A percentile compares a stretch with the other conserved stretches of the same genome.
phyloP scores from a whole-genome alignment of 2,888 invertebrate genomes.

The Creontiades dilutus region DNA sequence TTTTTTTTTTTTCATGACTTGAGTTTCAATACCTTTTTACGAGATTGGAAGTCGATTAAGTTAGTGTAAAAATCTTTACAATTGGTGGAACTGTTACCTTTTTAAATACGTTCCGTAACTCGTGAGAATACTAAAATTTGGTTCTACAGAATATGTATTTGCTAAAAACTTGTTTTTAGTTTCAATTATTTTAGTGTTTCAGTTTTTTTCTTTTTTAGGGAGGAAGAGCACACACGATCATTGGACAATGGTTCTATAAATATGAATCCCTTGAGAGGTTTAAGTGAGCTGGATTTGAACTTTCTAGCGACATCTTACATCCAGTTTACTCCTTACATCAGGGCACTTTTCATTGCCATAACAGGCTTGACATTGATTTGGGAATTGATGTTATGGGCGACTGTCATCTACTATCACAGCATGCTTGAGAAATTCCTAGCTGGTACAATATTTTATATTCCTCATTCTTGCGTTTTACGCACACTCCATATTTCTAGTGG shows the following conservation, averaged over 20 bases:
- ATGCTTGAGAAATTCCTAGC: constrained; percentile 97
- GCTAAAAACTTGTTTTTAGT: no score
- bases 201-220: constrained; percentile 78
- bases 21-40: no score
- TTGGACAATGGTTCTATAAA: constrained; percentile 80
- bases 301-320: constrained; percentile 86
- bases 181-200: no score
- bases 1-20: no score
- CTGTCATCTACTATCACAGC: constrained; percentile 96
- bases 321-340: constrained; percentile 89
- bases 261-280: constrained; percentile 84
- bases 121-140: no score
- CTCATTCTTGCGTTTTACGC: background rate
- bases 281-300: constrained; percentile 85
- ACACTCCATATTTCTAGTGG: no score
- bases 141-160: no score
- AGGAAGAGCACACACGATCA: constrained; percentile 87
- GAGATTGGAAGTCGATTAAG: no score
- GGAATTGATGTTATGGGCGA: constrained; percentile 96
- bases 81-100: no score
- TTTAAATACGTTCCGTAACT: no score
- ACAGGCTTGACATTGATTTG: constrained; percentile 91
- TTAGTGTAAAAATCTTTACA: no score
- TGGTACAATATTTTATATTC: constrained; percentile 77
- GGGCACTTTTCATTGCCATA: constrained; percentile 87